These are phyloP conservation scores for Lutra lutra DNA, from an alignment of 2,797 vertebrate species.

Conservation along the genomic window DNA sequence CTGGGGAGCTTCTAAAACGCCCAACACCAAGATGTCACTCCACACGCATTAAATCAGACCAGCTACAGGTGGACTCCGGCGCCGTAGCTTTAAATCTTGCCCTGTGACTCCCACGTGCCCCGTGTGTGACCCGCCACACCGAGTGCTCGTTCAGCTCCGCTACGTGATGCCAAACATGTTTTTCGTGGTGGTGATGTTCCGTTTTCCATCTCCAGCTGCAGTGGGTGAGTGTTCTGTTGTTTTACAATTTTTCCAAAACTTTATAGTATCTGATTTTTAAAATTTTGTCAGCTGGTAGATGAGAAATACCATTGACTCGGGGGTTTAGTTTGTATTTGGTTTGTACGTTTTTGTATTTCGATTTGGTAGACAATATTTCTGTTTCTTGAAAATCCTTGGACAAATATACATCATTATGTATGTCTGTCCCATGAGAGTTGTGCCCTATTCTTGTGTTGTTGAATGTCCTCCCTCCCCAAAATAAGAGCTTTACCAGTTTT, in stretches of 20 bases:
- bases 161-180: accelerated
- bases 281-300: not conserved
- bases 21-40: too few species aligned
- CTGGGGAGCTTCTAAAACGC: not conserved
- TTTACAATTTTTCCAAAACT: not conserved
- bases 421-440: not conserved
- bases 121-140: accelerated
- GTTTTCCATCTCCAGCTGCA: not conserved
- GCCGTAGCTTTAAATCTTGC: not conserved
- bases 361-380: not conserved
- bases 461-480: not conserved
- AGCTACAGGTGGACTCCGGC: too few species aligned
- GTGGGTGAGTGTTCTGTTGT: not conserved
- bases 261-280: not conserved
- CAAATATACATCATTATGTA: not conserved
- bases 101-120: accelerated
- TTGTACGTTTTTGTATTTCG: not conserved
- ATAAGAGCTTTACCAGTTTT: not conserved
- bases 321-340: not conserved
- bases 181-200: accelerated
- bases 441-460: not conserved
- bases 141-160: accelerated
- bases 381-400: not conserved
- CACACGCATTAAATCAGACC: not conserved
- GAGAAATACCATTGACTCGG: not conserved